Evolutionary conservation across 1,140 invertebrate species (phyloP).

Genomic region (Rhopalosiphum padi): DNA sequence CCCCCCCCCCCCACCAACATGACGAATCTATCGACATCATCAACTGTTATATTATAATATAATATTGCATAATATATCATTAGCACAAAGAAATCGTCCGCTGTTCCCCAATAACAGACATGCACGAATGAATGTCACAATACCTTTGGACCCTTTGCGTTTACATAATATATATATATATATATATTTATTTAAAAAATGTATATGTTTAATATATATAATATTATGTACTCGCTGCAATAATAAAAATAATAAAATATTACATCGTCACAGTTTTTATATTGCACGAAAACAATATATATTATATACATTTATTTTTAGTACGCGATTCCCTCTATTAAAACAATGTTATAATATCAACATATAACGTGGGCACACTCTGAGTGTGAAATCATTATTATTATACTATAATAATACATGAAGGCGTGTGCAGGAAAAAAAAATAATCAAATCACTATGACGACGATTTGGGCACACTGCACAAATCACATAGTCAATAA

Average conservation of each 20-base stretch:
- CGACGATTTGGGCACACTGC: not conserved
- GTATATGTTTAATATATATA: not conserved
- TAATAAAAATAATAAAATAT: not conserved
- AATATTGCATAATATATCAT: not conserved
- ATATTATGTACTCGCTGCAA: not conserved
- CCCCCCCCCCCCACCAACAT: too few species aligned
- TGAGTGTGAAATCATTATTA: not conserved
- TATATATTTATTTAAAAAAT: too few species aligned
- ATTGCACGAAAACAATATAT: not conserved
- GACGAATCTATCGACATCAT: not conserved
- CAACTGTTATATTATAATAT: not conserved
- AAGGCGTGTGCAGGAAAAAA: not conserved
- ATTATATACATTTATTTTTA: not conserved
- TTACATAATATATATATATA: not conserved
- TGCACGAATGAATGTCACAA: not conserved
- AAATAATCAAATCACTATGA: not conserved
- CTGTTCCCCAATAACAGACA: not conserved
- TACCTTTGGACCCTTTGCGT: not conserved
- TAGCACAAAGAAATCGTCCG: not conserved
- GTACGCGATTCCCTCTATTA: not conserved
- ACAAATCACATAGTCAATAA: not conserved
- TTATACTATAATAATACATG: not conserved
- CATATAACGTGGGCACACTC: not conserved
- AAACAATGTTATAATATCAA: not conserved
- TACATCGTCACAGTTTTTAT: not conserved